phyloP scores from a whole-genome alignment of 2,888 invertebrate genomes.

The Mesorhabditis sp. region DNA sequence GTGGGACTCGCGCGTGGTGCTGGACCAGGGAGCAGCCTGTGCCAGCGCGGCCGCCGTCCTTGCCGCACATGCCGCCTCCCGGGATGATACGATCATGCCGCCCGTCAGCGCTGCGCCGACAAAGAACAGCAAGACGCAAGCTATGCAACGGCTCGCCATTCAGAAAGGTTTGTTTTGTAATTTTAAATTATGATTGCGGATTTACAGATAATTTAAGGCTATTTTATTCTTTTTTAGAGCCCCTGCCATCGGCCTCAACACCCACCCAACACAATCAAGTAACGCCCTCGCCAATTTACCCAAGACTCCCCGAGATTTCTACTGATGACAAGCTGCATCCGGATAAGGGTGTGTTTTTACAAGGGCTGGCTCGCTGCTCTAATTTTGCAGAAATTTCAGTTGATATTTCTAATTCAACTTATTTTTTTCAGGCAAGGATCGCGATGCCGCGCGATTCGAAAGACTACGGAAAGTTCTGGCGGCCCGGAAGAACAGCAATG shows the following conservation, averaged over 20 bases:
- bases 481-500: neutral
- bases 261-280: conserved; percentile 16
- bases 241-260: conserved; percentile 24
- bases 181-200: neutral
- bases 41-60: conserved; percentile 51
- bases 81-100: conserved; percentile 45
- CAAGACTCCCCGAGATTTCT: conserved; percentile 36
- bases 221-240: conserved; percentile 19
- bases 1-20: conserved; percentile 50
- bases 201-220: neutral
- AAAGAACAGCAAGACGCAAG: conserved; percentile 50
- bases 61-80: conserved; percentile 41
- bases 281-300: conserved; percentile 34
- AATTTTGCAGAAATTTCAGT: no score
- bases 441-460: conserved; percentile 25
- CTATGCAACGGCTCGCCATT: conserved; percentile 52
- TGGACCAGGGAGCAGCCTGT: conserved; percentile 46
- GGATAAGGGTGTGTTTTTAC: neutral
- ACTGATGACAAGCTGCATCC: conserved; percentile 16
- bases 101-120: conserved; percentile 47
- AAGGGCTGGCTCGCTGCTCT: no score
- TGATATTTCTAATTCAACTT: no score
- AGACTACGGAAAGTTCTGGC: conserved; percentile 31
- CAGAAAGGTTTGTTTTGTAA: conserved; percentile 42
- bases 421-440: neutral